A percentile compares a stretch with the other conserved stretches of the same genome.
Evolutionary conservation across 2,797 vertebrate genomes (phyloP).

Genomic region (Anguilla anguilla): DNA sequence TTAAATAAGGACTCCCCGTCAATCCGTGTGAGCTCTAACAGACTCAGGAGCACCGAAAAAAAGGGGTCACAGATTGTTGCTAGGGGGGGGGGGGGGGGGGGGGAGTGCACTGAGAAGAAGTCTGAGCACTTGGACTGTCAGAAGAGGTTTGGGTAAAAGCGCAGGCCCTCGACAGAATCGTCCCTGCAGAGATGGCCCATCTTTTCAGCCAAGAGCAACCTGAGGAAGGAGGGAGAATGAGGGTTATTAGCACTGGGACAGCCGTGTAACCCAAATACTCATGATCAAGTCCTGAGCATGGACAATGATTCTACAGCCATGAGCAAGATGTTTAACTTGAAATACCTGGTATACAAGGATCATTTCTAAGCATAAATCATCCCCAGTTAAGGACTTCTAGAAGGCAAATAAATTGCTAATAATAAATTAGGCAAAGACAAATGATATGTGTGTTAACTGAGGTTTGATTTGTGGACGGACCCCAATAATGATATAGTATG

Average conservation of each 20-base stretch:
- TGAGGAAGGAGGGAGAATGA: constrained; percentile 50
- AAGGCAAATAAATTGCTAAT: not conserved
- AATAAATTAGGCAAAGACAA: too few species aligned
- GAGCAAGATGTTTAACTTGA: not conserved
- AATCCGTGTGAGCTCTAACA: not conserved
- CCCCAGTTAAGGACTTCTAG: not conserved
- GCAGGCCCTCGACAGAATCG: constrained; percentile 95
- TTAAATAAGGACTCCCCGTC: not conserved
- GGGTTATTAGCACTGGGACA: not conserved
- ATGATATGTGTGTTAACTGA: not conserved
- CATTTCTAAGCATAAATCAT: not conserved
- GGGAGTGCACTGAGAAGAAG: too few species aligned
- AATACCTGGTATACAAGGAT: not conserved
- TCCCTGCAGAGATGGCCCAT: constrained; percentile 96
- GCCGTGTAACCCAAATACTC: not conserved
- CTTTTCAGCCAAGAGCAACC: constrained; percentile 94
- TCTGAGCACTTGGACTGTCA: constrained; percentile 64
- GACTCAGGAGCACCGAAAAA: not conserved
- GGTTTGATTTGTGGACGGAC: not conserved
- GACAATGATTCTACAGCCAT: not conserved
- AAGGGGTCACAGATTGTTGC: not conserved
- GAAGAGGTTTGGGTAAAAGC: constrained; percentile 96
- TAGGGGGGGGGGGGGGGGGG: not conserved
- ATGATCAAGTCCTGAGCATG: not conserved
- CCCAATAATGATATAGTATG: not conserved